Percentiles rank a stretch among this genome's conserved stretches.
These are phyloP conservation scores for Himalopsyche anomala DNA, from an alignment of 2,888 invertebrate genomes.

Conservation along the genomic window DNA sequence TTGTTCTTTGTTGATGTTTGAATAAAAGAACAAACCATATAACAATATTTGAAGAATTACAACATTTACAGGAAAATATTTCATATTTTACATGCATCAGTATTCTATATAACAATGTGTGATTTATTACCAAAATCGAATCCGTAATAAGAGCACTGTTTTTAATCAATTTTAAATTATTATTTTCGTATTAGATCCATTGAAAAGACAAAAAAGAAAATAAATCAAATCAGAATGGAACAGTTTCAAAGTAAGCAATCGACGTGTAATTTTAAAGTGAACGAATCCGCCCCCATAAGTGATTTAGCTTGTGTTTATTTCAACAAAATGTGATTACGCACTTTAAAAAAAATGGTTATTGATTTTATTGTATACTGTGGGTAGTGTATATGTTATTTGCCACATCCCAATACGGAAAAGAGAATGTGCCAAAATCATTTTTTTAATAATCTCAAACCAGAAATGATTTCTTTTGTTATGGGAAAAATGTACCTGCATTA, in stretches of 20 bases:
- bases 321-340: slow-evolving; percentile 4
- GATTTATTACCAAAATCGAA: too few relatives aligned
- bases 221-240: too few relatives aligned
- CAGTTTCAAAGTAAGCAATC: not conserved
- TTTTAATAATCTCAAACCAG: not conserved
- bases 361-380: not conserved
- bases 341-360: not conserved
- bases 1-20: too few relatives aligned
- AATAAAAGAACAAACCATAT: too few relatives aligned
- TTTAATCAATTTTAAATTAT: too few relatives aligned
- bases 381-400: not conserved
- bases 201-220: too few relatives aligned
- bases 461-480: slow-evolving; percentile 4
- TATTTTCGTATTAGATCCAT: too few relatives aligned
- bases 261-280: not conserved
- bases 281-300: not conserved
- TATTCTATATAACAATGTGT: too few relatives aligned
- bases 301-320: not conserved
- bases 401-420: slow-evolving; percentile 14
- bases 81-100: too few relatives aligned
- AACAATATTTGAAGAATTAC: too few relatives aligned
- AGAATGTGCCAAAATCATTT: not conserved
- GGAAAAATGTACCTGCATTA: not conserved
- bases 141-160: too few relatives aligned
- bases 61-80: too few relatives aligned